Base-by-base conservation (phyloP, 2,113 vertebrate genomes). In the Channa maculata region DNA sequence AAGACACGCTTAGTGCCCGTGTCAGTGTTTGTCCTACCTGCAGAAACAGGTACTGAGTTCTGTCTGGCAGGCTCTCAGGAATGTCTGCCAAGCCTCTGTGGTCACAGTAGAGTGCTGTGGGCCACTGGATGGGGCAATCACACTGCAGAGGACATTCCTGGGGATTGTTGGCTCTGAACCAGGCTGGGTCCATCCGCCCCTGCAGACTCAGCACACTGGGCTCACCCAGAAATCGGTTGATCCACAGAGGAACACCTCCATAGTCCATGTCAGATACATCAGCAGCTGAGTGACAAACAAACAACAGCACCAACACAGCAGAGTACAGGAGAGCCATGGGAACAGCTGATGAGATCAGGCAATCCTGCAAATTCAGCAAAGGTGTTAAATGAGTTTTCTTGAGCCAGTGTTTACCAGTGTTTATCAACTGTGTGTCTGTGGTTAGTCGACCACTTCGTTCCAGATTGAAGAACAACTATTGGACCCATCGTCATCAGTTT, bases 41-140 rank as follows among this genome's bases (percentile, higher is more conserved):
- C 10, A 95, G 80, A 77, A 95, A 95, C 2, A 95, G 73, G 86
- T 94, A 95, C 10, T 94, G 84, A 7, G 89, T 92, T 72, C 65
- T 78, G 45, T 70, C 33, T 0, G 92, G 92, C 76, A 95, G 89
- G 38, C 0, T 5, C 12, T 76, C 48, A 1, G 94, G 92, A 15
- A 91, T 24, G 14, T 80, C 34, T 5, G 11, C 44, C 73, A 94
- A 83, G 6, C 62, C 82, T 70, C 90, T 88, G 69, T 92, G 80
- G 80, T 95, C 93, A 45, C 94, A 94, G 72, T 94, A 95, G n/a
- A 94, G 49, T 0, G 93, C 92, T 0, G 92, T 93, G 62, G 94
- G 92, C 94, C 94, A 95, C 50, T 94, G 93, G 65, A 94, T 89
- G n/a, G 93, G 92, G 67, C 94, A 94, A 63, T 93, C 91, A 12